A percentile compares a stretch with the other conserved stretches of the same genome.
These are phyloP conservation scores for Pseudomyrmex sp. DNA, from an alignment of 1,140 invertebrate genomes.

Conservation along the genomic window DNA sequence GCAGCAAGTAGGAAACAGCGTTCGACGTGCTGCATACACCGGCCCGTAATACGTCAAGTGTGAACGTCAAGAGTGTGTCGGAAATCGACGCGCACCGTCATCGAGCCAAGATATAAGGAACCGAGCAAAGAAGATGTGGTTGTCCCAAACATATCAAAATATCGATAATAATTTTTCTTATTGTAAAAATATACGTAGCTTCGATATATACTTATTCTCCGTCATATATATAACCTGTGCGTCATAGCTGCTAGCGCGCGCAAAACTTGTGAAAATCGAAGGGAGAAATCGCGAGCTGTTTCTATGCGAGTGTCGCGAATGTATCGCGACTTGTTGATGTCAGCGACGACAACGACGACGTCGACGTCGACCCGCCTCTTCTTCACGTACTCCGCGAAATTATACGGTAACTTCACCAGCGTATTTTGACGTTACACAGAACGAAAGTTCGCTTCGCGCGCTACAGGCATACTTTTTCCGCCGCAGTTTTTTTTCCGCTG, in stretches of 20 bases:
- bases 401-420: conserved; percentile 56
- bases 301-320: conserved; percentile 37
- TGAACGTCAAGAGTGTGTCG: not conserved
- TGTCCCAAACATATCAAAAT: too few species aligned
- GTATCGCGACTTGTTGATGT: conserved; percentile 23
- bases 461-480: conserved; percentile 46
- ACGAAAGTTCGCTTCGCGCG: not conserved
- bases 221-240: not conserved
- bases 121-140: not conserved
- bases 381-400: conserved; percentile 50
- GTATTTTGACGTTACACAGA: conserved; percentile 54
- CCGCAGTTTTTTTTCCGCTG: conserved; percentile 34
- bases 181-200: not conserved
- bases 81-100: not conserved
- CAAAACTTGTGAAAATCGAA: conserved; percentile 34
- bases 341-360: conserved; percentile 15
- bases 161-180: too few species aligned
- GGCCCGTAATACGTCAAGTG: conserved; percentile 21
- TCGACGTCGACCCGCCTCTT: conserved; percentile 36
- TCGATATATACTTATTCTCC: not conserved
- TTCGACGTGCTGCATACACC: conserved; percentile 39
- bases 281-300: conserved; percentile 18
- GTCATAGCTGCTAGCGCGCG: not conserved
- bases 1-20: conserved; percentile 51
- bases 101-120: not conserved